Evolutionary conservation across 2,113 vertebrate species (phyloP).

Genomic region (Rhinichthys klamathensis): DNA sequence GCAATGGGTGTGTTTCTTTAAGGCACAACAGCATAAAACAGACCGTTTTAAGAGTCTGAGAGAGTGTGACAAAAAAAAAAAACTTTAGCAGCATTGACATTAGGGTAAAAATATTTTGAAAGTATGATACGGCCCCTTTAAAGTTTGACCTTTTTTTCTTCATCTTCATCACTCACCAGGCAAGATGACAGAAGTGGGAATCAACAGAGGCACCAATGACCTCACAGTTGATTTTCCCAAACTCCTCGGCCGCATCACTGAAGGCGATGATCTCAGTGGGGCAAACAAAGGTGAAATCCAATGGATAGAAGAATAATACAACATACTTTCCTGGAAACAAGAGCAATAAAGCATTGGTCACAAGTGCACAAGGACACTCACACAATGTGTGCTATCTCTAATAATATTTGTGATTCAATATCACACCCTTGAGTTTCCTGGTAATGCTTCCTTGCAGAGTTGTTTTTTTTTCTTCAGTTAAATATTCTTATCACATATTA

Average conservation of each 20-base stretch:
- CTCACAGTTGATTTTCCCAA: constrained; percentile 92
- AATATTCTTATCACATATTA: background rate
- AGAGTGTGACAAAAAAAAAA: background rate
- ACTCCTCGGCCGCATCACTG: constrained; percentile 90
- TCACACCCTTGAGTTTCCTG: constrained; percentile 3
- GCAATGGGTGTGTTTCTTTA: too few relatives aligned
- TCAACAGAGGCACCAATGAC: constrained; percentile 95
- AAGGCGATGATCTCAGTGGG: constrained; percentile 98
- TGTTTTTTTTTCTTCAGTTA: background rate
- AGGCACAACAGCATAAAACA: too few relatives aligned
- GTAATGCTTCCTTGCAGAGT: background rate
- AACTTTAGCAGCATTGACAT: background rate
- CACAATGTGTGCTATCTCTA: background rate
- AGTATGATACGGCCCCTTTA: background rate
- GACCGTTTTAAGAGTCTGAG: too few relatives aligned
- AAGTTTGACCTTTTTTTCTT: background rate
- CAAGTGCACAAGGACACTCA: background rate
- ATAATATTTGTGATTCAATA: background rate
- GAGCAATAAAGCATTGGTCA: constrained; percentile 7
- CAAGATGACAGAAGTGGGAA: constrained; percentile 96
- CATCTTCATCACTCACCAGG: constrained; percentile 80
- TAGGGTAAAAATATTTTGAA: background rate
- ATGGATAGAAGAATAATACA: constrained; percentile 95
- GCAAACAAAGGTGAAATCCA: constrained; percentile 98
- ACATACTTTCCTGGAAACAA: constrained; percentile 86